These are phyloP conservation scores for Podilymbus podiceps DNA, from an alignment of 2,113 vertebrate species.

Conservation along the genomic window DNA sequence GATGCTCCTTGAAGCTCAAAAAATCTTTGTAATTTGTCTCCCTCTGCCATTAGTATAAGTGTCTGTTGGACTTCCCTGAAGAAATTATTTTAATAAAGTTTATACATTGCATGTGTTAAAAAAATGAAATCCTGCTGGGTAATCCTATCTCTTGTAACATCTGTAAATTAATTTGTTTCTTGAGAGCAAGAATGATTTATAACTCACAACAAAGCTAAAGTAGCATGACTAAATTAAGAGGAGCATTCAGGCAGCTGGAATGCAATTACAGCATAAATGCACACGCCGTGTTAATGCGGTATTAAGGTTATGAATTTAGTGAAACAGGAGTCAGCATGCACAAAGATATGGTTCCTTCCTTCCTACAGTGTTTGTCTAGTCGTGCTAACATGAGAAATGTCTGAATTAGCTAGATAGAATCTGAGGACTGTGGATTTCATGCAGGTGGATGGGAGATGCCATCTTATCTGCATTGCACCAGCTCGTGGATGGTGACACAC, in stretches of 20 bases:
- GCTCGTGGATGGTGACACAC: fast-evolving
- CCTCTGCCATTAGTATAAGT: not conserved
- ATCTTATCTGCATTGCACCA: not conserved
- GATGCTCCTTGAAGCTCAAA: not conserved
- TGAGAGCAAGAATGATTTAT: slow-evolving; percentile 33
- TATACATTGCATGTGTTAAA: not conserved
- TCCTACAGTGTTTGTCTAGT: not conserved
- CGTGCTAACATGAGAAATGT: not conserved
- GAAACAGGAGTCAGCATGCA: not conserved
- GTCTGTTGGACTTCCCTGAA: not conserved
- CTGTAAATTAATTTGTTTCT: slow-evolving; percentile 47
- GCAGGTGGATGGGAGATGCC: fast-evolving
- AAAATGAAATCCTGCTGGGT: not conserved
- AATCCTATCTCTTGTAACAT: slow-evolving; percentile 29
- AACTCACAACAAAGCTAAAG: slow-evolving; percentile 22
- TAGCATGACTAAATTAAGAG: slow-evolving; percentile 34
- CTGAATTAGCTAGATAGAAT: not conserved
- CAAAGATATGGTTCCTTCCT: not conserved
- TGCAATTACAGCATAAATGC: not conserved
- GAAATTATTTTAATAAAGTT: slow-evolving; percentile 32
- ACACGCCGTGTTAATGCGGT: not conserved
- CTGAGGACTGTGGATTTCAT: not conserved
- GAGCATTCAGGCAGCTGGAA: not conserved
- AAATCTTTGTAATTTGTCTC: not conserved
- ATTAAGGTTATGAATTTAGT: not conserved